Evolutionary conservation across 2,113 vertebrate species (phyloP).

Genomic region (Anhinga rufa): DNA sequence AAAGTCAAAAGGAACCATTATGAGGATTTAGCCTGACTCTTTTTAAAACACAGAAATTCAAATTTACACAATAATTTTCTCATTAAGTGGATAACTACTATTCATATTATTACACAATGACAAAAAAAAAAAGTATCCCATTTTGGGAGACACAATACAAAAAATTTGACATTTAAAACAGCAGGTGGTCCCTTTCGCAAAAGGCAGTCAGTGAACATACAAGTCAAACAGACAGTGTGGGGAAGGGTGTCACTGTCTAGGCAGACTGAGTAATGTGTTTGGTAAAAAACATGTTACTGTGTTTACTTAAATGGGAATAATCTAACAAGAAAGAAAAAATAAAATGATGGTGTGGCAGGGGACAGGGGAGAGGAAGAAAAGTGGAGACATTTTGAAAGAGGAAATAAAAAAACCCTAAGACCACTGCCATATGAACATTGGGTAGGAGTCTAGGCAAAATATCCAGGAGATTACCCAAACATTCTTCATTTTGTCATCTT

Average conservation of each 20-base stretch:
- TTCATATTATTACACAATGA: not conserved
- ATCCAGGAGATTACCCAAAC: not conserved
- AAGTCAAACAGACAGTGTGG: not conserved
- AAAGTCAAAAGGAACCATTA: not conserved
- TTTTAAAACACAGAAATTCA: not conserved
- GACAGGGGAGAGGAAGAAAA: not conserved
- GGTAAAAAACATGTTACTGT: not conserved
- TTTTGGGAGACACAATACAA: not conserved
- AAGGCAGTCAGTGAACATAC: not conserved
- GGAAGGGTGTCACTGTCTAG: not conserved
- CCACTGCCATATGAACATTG: not conserved
- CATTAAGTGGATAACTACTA: not conserved
- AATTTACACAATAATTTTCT: not conserved
- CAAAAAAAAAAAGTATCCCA: not conserved
- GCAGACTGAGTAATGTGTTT: not conserved
- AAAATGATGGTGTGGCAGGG: not conserved
- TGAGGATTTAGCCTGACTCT: not conserved
- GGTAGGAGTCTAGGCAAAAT: not conserved
- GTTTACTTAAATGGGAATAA: not conserved
- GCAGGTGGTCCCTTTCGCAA: not conserved
- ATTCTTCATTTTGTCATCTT: not conserved
- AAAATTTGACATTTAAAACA: not conserved
- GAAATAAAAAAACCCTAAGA: not conserved
- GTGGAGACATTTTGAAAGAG: not conserved
- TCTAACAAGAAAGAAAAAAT: not conserved